Evolutionary conservation across 2,113 vertebrate species (phyloP).

Genomic region (Okapia johnstoni): DNA sequence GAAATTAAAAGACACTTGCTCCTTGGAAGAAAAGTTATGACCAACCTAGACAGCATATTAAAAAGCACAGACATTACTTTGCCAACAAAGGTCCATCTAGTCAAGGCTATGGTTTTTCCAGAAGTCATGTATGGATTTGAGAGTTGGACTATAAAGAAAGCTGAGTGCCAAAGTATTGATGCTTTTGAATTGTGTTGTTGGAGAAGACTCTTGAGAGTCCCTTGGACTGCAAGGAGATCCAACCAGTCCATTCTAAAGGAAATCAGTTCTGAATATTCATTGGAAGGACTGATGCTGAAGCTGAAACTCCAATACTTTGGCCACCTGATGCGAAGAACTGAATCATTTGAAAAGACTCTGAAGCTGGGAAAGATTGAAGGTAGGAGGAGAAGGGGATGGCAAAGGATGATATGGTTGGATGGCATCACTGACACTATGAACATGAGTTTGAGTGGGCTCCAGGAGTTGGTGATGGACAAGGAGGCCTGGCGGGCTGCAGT

Average conservation of each 20-base stretch:
- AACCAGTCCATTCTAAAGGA: neutral
- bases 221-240: neutral
- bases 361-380: neutral
- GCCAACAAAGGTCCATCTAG: neutral
- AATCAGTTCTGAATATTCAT: neutral
- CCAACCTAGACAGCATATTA: neutral
- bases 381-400: neutral
- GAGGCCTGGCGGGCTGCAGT: neutral
- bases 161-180: neutral
- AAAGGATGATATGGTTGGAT: neutral
- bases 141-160: neutral
- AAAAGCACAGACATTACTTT: neutral
- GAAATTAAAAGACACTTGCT: neutral
- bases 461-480: neutral
- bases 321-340: neutral
- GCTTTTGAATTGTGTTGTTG: neutral
- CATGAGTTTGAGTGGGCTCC: neutral
- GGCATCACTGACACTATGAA: neutral
- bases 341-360: neutral
- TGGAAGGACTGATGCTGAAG: neutral
- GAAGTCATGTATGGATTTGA: neutral
- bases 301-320: neutral
- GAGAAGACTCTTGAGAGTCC: neutral
- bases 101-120: neutral
- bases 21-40: neutral